These are phyloP conservation scores for Buphagus erythrorhynchus DNA, from an alignment of 2,797 vertebrate genomes.

Conservation along the genomic window DNA sequence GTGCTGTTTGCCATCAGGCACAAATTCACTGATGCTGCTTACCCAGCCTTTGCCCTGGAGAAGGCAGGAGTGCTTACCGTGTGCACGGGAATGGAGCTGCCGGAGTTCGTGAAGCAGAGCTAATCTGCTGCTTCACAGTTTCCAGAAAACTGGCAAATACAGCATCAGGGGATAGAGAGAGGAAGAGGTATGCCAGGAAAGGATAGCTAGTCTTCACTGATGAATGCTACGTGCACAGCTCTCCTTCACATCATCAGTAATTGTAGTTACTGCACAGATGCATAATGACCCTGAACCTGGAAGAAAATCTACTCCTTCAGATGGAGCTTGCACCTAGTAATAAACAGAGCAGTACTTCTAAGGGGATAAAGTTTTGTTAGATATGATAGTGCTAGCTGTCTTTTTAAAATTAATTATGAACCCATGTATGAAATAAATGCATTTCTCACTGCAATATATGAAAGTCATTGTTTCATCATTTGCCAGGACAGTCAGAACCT, in stretches of 20 bases:
- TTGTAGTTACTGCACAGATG: not conserved
- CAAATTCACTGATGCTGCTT: constrained; percentile 80
- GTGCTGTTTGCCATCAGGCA: constrained; percentile 84
- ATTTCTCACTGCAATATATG: not conserved
- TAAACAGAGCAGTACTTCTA: not conserved
- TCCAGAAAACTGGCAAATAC: not conserved
- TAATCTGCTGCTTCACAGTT: constrained; percentile 61
- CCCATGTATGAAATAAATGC: constrained; percentile 44
- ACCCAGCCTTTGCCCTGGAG: constrained; percentile 89
- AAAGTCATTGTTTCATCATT: not conserved
- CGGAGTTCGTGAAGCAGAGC: constrained; percentile 85
- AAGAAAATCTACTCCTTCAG: not conserved
- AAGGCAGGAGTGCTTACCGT: constrained; percentile 86
- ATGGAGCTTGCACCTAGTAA: not conserved
- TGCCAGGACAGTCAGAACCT: not conserved
- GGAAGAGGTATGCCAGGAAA: not conserved
- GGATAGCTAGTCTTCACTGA: not conserved
- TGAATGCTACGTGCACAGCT: not conserved
- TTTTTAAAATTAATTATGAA: constrained; percentile 13
- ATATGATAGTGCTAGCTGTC: not conserved
- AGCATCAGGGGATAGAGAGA: not conserved
- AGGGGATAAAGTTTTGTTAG: constrained; percentile 15
- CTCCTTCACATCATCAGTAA: not conserved
- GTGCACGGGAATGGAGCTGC: constrained; percentile 84
- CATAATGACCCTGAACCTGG: not conserved